A percentile compares a stretch with the other conserved stretches of the same genome.
Evolutionary conservation across 2,113 vertebrate genomes (phyloP).

Genomic region (Todiramphus chloris): DNA sequence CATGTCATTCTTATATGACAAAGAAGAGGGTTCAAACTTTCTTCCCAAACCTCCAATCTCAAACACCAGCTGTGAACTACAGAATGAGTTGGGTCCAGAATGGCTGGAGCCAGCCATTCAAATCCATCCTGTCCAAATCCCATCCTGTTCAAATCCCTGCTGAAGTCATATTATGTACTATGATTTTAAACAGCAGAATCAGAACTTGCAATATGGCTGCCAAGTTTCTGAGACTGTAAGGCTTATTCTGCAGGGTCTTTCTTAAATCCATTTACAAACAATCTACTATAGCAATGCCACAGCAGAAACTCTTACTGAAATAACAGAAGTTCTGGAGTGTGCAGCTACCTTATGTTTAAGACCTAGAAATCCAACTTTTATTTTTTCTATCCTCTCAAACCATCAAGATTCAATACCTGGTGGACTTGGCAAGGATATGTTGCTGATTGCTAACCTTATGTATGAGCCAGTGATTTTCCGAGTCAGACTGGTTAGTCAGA

Average conservation of each 20-base stretch:
- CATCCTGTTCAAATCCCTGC: background rate
- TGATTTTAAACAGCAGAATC: background rate
- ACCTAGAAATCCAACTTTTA: background rate
- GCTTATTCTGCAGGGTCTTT: background rate
- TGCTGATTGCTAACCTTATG: background rate
- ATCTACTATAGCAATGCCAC: background rate
- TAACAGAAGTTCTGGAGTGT: background rate
- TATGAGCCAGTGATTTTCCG: background rate
- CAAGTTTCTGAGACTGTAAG: background rate
- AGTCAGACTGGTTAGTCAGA: background rate
- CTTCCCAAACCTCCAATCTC: background rate
- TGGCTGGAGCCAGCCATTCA: background rate
- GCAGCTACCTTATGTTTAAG: background rate
- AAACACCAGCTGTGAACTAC: background rate
- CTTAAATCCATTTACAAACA: background rate
- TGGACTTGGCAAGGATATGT: constrained; percentile 26
- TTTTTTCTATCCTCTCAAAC: background rate
- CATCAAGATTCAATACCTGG: background rate
- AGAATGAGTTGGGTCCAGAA: background rate
- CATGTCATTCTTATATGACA: background rate
- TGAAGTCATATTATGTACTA: background rate
- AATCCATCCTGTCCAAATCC: background rate
- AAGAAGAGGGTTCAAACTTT: background rate
- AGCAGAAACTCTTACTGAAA: background rate
- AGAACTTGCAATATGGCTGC: background rate